Evolutionary conservation across 2,113 vertebrate genomes (phyloP).

Genomic region (Peromyscus maniculatus): DNA sequence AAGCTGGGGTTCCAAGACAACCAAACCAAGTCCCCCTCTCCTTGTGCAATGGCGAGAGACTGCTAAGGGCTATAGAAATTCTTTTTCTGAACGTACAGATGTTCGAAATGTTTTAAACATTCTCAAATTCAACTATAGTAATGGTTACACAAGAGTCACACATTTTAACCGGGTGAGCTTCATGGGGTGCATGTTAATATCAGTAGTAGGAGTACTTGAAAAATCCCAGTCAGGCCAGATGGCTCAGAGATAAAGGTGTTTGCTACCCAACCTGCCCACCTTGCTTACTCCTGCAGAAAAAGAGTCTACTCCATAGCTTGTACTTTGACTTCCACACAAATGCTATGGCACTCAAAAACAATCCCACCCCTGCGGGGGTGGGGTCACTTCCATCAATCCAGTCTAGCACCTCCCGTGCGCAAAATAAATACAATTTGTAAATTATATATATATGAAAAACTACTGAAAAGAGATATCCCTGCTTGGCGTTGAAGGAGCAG

Average conservation of each 20-base stretch:
- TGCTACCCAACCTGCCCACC: neutral
- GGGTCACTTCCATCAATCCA: neutral
- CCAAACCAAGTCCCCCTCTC: neutral
- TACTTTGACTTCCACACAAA: neutral
- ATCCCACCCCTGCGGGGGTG: neutral
- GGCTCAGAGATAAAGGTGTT: neutral
- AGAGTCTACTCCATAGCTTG: neutral
- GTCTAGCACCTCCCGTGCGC: neutral
- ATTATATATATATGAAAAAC: neutral
- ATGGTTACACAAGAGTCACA: neutral
- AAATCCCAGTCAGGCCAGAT: neutral
- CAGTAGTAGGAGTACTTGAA: conserved; percentile 14
- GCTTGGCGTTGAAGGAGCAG: neutral
- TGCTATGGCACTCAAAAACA: neutral
- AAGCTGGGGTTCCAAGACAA: neutral
- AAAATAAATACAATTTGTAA: neutral
- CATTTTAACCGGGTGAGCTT: neutral
- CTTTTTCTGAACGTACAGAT: neutral
- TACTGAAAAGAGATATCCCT: neutral
- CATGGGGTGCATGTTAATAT: neutral
- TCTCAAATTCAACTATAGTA: conserved; percentile 32
- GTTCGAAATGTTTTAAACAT: conserved; percentile 10
- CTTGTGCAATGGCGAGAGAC: neutral
- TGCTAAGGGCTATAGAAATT: neutral
- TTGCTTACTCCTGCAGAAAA: too few species aligned